Conservation (phyloP, 2,797 vertebrate species). For the Ispidina picta region DNA sequence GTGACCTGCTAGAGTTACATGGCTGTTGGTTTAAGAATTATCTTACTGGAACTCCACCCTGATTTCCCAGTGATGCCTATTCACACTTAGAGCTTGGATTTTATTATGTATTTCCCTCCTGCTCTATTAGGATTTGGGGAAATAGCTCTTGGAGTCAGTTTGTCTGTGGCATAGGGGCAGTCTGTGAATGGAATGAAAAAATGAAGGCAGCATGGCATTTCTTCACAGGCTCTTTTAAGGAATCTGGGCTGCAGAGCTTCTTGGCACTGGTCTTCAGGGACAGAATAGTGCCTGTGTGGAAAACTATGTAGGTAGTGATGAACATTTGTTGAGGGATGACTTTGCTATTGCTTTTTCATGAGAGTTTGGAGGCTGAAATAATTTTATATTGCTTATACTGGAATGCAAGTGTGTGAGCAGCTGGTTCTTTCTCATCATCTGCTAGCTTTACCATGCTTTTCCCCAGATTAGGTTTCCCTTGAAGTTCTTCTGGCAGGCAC, state of each 20-base stretch:
- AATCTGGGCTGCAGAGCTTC: background rate
- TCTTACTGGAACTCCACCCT: slow-evolving; percentile 9
- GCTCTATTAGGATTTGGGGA: background rate
- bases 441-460: background rate
- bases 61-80: slow-evolving; percentile 11
- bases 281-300: background rate
- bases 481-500: background rate
- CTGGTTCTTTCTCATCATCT: slow-evolving; percentile 3
- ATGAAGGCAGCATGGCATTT: background rate
- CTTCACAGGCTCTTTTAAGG: background rate
- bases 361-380: background rate
- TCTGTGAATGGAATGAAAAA: background rate
- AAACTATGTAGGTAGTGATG: slow-evolving; percentile 18
- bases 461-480: background rate
- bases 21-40: slow-evolving; percentile 47
- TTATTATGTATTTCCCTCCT: background rate
- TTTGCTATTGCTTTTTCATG: background rate
- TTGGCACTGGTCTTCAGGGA: background rate
- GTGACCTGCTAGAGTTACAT: background rate
- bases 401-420: background rate
- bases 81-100: background rate
- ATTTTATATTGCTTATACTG: slow-evolving; percentile 4
- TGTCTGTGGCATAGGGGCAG: background rate
- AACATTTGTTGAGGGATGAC: slow-evolving; percentile 12
- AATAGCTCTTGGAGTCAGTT: background rate